phyloP scores from a whole-genome alignment of 37 sponge, comb jelly and placozoan genomes.

The Geodia barretti region DNA sequence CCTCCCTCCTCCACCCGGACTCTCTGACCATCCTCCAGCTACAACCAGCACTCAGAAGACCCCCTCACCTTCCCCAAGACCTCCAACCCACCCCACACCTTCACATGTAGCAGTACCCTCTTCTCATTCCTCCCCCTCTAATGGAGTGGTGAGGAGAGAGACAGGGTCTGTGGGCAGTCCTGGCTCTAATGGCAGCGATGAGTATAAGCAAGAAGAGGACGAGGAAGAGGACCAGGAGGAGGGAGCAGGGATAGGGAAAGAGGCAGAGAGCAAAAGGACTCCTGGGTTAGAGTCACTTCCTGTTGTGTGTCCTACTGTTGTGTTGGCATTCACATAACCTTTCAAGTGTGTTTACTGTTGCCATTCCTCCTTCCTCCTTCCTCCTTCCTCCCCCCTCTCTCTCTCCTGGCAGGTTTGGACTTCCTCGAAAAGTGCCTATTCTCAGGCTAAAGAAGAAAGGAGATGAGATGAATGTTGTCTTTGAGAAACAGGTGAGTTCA shows the following conservation, averaged over 20 bases:
- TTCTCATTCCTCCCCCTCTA: too few relatives aligned
- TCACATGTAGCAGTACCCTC: too few relatives aligned
- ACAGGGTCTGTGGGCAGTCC: neutral
- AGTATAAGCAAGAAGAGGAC: neutral
- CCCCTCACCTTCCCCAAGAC: too few relatives aligned
- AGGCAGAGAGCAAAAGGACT: neutral
- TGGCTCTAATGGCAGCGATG: neutral
- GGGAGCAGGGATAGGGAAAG: neutral
- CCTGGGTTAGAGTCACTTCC: too few relatives aligned
- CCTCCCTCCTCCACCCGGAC: too few relatives aligned
- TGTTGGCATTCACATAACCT: too few relatives aligned
- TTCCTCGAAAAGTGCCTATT: slow-evolving; percentile 25
- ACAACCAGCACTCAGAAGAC: too few relatives aligned
- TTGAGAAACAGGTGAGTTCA: slow-evolving; percentile 65
- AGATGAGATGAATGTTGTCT: slow-evolving; percentile 8
- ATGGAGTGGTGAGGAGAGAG: neutral
- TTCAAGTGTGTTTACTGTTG: neutral
- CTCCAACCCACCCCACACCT: too few relatives aligned
- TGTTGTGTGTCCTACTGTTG: too few relatives aligned
- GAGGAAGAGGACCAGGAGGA: neutral
- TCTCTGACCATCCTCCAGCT: too few relatives aligned
- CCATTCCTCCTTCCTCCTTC: neutral
- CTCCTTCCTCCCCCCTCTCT: neutral
- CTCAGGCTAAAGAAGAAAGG: slow-evolving; percentile 47
- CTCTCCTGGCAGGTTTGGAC: neutral